phyloP scores from a whole-genome alignment of 1,140 invertebrate genomes.

The Drosophila miranda region DNA sequence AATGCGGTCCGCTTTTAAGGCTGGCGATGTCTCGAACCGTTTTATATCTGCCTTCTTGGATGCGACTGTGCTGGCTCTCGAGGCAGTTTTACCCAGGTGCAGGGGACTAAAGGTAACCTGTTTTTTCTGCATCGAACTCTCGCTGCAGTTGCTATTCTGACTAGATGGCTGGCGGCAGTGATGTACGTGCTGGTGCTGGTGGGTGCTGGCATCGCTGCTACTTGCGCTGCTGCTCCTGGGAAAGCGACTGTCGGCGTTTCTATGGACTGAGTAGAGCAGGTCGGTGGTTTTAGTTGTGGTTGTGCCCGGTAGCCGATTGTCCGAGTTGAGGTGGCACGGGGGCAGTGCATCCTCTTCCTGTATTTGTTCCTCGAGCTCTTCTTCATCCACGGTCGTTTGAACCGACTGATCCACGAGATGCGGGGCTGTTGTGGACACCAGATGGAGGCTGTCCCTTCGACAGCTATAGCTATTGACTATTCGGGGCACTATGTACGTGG shows the following conservation, averaged over 20 bases:
- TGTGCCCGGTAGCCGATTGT: not conserved
- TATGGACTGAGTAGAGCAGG: conserved; percentile 3
- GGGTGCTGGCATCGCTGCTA: conserved; percentile 8
- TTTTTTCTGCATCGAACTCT: conserved; percentile 49
- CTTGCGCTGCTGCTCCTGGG: conserved; percentile 8
- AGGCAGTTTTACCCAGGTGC: conserved; percentile 33
- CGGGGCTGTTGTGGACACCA: conserved; percentile 55
- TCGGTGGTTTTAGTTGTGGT: conserved; percentile 11
- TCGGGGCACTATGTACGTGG: conserved; percentile 58
- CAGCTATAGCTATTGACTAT: conserved; percentile 70
- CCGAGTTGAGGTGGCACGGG: conserved; percentile 3
- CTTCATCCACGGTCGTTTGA: conserved; percentile 40
- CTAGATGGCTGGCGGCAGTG: conserved; percentile 64
- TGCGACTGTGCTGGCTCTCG: not conserved
- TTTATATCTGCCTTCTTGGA: conserved; percentile 56
- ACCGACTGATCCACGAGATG: conserved; percentile 62
- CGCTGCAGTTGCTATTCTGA: conserved; percentile 60
- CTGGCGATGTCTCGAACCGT: conserved; percentile 30
- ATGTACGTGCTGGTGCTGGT: conserved; percentile 20
- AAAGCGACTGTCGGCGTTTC: conserved; percentile 1
- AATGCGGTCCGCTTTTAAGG: conserved; percentile 29
- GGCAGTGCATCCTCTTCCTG: conserved; percentile 28
- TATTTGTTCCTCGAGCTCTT: conserved; percentile 9
- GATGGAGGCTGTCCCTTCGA: conserved; percentile 55
- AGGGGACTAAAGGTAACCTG: conserved; percentile 54